These are phyloP conservation scores for Lasioglossum oenotherae DNA, from an alignment of 2,888 invertebrate genomes.

Conservation along the genomic window DNA sequence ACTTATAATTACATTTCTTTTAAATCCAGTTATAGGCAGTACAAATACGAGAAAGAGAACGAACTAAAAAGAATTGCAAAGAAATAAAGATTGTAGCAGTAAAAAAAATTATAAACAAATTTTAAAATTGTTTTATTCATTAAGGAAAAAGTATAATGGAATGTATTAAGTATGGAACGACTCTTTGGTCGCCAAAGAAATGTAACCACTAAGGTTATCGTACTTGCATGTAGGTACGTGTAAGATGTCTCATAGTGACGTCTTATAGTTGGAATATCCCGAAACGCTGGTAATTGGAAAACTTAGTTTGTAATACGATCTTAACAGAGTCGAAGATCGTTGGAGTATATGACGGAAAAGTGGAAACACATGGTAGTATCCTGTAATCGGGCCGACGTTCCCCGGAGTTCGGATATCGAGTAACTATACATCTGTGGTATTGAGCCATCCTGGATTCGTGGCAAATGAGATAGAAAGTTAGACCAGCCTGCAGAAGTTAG, in stretches of 20 bases:
- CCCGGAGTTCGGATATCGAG: conserved; percentile 30
- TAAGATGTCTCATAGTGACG: neutral
- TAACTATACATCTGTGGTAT: conserved; percentile 49
- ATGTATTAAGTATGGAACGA: neutral
- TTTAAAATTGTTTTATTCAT: neutral
- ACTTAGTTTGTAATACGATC: neutral
- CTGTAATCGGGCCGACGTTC: conserved; percentile 34
- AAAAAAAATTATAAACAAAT: neutral
- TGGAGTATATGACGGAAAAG: conserved; percentile 23
- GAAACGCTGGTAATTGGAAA: neutral
- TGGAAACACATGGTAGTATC: conserved; percentile 12
- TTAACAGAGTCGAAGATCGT: neutral
- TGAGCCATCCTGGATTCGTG: conserved; percentile 50
- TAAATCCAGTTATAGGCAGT: neutral
- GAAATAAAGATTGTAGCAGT: neutral
- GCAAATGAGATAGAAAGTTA: conserved; percentile 67
- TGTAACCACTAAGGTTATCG: neutral
- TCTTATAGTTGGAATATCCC: neutral
- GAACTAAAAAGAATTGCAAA: neutral
- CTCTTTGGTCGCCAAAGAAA: neutral
- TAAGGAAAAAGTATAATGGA: neutral
- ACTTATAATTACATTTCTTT: too few species aligned
- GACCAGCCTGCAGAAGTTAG: conserved; percentile 53
- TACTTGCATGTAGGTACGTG: neutral
- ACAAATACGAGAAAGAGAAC: neutral